Evolutionary conservation across 1,140 invertebrate species (phyloP).

Genomic region (Eriocheir sinensis): DNA sequence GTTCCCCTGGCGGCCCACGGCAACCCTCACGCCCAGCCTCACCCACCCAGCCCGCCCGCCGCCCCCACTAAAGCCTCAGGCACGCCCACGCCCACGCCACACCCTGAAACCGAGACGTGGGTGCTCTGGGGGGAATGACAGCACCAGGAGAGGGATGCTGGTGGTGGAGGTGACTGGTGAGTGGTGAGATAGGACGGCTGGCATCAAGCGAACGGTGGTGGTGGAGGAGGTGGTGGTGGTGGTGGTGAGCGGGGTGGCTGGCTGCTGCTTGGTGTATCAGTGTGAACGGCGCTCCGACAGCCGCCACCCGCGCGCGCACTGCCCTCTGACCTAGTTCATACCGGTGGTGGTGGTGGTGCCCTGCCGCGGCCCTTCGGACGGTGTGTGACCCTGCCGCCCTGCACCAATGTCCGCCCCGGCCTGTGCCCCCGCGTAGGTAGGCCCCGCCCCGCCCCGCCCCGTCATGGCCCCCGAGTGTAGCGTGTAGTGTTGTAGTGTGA

Average conservation of each 20-base stretch:
- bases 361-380: neutral
- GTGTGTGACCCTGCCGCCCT: neutral
- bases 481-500: neutral
- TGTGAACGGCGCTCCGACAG: neutral
- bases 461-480: too few species aligned
- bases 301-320: neutral
- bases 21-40: constrained; percentile 50
- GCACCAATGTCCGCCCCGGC: neutral
- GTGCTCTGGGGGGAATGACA: neutral
- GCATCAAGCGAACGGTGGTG: neutral
- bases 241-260: neutral
- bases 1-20: neutral
- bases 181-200: too few species aligned
- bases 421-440: constrained; percentile 7
- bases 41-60: neutral
- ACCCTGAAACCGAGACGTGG: neutral
- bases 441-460: neutral
- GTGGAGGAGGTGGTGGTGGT: neutral
- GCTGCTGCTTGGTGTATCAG: neutral
- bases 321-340: neutral
- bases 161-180: neutral
- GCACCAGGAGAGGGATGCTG: too few species aligned
- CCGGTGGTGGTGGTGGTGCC: neutral
- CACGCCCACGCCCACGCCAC: neutral
- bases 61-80: neutral